Conservation (phyloP, 2,888 invertebrate genomes). For the Exocentrus adspersus region DNA sequence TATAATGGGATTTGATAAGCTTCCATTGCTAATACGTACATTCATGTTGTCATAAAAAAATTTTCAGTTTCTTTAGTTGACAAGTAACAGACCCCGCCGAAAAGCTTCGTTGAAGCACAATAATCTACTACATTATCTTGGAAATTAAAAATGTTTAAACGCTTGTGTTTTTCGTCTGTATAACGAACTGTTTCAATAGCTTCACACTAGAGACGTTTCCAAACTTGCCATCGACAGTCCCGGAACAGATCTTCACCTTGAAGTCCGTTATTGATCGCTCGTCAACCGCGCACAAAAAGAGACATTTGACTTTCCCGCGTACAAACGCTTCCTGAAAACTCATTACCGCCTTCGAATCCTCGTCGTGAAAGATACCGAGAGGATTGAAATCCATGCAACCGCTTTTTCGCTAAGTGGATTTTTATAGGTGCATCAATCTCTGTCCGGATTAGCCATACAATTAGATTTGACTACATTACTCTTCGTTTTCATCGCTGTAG, state of each 20-base stretch:
- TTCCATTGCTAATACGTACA: no score
- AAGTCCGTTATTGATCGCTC: conserved; percentile 7
- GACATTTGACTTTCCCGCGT: conserved; percentile 13
- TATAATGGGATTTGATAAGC: no score
- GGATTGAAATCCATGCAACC: conserved; percentile 34
- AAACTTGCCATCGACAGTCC: no score
- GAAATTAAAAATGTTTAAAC: no score
- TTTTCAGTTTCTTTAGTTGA: no score
- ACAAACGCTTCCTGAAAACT: conserved; percentile 4
- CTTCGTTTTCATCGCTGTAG: conserved; percentile 42
- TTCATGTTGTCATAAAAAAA: no score
- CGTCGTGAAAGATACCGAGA: conserved; percentile 23
- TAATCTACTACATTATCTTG: no score
- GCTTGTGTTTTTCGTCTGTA: no score
- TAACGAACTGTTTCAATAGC: no score
- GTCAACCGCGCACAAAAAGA: conserved; percentile 8
- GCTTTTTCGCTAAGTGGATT: conserved; percentile 42
- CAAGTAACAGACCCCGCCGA: no score
- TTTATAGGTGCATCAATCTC: conserved; percentile 45
- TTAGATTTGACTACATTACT: conserved; percentile 46
- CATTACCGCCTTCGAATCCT: conserved; percentile 13
- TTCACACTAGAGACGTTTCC: not conserved
- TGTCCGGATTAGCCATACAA: conserved; percentile 44
- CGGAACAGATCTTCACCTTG: not conserved
- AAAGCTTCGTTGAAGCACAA: no score